These are phyloP conservation scores for Limnephilus auricula DNA, from an alignment of 2,888 invertebrate species.

Conservation along the genomic window DNA sequence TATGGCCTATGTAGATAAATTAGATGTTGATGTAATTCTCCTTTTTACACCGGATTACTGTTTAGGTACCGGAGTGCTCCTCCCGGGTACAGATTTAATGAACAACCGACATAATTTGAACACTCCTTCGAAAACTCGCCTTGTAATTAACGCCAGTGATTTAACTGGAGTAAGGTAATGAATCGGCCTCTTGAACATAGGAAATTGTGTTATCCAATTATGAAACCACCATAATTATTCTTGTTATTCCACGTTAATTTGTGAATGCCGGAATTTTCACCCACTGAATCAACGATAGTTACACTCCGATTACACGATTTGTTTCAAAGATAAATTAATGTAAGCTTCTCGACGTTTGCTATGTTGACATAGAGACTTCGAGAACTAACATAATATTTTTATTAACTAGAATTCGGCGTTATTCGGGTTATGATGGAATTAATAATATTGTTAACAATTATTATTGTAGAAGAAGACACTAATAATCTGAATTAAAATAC, in stretches of 20 bases:
- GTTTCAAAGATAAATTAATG: background rate
- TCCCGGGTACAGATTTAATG: conserved; percentile 2
- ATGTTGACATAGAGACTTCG: background rate
- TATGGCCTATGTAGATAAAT: no score
- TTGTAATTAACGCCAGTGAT: conserved; percentile 2
- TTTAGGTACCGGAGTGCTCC: background rate
- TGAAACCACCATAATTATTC: background rate
- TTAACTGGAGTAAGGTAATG: conserved; percentile 2
- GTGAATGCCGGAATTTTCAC: background rate
- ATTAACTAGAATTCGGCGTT: no score
- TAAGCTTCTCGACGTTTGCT: background rate
- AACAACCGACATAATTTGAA: conserved; percentile 2
- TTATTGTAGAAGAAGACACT: no score
- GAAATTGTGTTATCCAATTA: conserved; percentile 2
- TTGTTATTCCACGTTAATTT: conserved; percentile 2
- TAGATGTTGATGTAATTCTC: background rate
- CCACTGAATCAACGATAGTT: background rate
- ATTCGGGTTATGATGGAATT: no score
- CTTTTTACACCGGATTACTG: background rate
- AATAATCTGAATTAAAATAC: no score
- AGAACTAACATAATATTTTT: background rate
- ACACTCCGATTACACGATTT: background rate
- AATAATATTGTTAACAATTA: background rate
- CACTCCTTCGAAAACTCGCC: background rate
- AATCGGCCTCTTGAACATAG: conserved; percentile 2